phyloP scores from a whole-genome alignment of 1,140 invertebrate species.

The Chironomus tepperi region DNA sequence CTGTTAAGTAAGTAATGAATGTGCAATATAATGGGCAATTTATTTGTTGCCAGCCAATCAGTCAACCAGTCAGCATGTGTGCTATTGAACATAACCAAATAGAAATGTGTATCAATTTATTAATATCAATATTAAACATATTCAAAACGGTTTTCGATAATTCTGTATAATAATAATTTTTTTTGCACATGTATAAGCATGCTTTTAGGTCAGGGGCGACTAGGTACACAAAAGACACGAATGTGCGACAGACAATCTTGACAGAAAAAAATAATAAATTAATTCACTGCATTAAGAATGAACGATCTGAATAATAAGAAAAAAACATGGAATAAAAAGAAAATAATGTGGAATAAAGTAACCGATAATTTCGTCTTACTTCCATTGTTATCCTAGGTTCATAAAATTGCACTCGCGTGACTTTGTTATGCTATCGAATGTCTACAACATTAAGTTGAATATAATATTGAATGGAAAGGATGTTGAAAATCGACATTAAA shows the following conservation, averaged over 20 bases:
- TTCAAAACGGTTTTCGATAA: conserved; percentile 12
- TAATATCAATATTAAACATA: background rate
- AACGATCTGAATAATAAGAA: background rate
- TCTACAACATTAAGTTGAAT: background rate
- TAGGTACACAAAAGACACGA: background rate
- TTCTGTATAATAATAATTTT: background rate
- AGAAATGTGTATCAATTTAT: no score
- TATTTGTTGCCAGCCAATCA: no score
- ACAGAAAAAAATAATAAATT: no score
- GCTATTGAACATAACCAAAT: background rate
- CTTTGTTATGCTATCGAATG: background rate
- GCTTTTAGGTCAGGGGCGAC: background rate
- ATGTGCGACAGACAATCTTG: background rate
- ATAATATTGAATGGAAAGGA: background rate
- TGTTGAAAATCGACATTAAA: background rate
- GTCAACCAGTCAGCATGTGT: no score
- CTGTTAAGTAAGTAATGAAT: background rate
- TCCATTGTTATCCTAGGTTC: background rate
- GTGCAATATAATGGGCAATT: background rate
- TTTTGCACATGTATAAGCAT: background rate
- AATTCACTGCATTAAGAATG: no score
- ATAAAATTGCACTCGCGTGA: conserved; percentile 3
- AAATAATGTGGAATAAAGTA: background rate
- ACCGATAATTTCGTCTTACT: background rate
- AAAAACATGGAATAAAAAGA: background rate